These are phyloP conservation scores for Rhegmatorhina hoffmannsi DNA, from an alignment of 2,113 vertebrate species.

Conservation along the genomic window DNA sequence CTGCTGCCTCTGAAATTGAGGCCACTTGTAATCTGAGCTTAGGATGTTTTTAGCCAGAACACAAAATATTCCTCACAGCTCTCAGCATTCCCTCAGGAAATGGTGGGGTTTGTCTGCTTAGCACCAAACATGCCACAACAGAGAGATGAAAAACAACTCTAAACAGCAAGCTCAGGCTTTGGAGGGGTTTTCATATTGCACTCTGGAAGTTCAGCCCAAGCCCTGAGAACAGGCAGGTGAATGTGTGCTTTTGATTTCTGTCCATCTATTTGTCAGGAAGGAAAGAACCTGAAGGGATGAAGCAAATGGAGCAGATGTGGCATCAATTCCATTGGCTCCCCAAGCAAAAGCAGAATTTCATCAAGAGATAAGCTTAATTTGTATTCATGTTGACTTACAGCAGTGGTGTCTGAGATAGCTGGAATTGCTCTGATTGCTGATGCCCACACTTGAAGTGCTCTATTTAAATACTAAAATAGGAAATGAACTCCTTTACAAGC, in stretches of 20 bases:
- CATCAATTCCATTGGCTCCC: constrained; percentile 36
- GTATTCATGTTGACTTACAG: constrained; percentile 27
- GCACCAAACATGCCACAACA: background rate
- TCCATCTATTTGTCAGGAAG: constrained; percentile 29
- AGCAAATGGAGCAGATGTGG: constrained; percentile 49
- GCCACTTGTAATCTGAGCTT: background rate
- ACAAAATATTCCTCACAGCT: background rate
- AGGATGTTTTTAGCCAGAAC: background rate
- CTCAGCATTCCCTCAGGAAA: background rate
- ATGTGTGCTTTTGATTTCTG: constrained; percentile 50
- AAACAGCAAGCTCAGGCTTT: background rate
- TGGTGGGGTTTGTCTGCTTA: background rate
- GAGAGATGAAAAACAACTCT: background rate
- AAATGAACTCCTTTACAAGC: constrained; percentile 37
- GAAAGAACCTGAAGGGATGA: constrained; percentile 26
- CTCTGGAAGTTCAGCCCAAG: background rate
- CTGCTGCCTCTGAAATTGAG: background rate
- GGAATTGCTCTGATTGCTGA: constrained; percentile 4
- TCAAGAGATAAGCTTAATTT: constrained; percentile 39
- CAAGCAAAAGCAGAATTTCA: constrained; percentile 46
- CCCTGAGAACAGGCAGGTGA: background rate
- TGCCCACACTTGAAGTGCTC: background rate
- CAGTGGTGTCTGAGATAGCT: background rate
- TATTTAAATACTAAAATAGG: background rate
- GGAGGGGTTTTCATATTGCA: background rate